A percentile compares a stretch with the other conserved stretches of the same genome.
These are phyloP conservation scores for Spea multiplicata DNA, from an alignment of 2,113 vertebrate genomes.

Conservation along the genomic window DNA sequence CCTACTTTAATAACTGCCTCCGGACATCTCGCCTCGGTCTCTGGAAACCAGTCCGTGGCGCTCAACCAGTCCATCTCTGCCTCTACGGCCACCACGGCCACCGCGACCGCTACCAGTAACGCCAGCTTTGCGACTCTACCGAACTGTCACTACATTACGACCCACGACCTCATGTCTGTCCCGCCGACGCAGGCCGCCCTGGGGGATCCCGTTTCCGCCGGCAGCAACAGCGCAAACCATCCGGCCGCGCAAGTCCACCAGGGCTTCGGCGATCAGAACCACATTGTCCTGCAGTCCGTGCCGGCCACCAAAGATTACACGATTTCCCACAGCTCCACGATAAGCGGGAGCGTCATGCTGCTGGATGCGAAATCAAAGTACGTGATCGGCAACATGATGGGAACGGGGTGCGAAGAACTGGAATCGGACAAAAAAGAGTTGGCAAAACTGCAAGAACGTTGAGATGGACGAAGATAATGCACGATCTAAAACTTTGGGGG, in stretches of 20 bases:
- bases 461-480: slow-evolving; percentile 95
- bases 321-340: slow-evolving; percentile 77
- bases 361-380: slow-evolving; percentile 79
- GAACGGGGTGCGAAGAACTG: slow-evolving; percentile 87
- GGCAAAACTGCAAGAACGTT: slow-evolving; percentile 96
- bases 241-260: slow-evolving; percentile 65
- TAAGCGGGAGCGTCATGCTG: slow-evolving; percentile 65
- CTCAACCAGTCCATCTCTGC: slow-evolving; percentile 65
- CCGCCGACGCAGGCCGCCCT: slow-evolving; percentile 64
- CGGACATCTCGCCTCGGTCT: slow-evolving; percentile 66
- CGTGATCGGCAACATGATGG: slow-evolving; percentile 80
- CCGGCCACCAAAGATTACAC: slow-evolving; percentile 80
- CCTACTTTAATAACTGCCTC: slow-evolving; percentile 68
- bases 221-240: slow-evolving; percentile 62
- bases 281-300: slow-evolving; percentile 76
- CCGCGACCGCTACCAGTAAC: slow-evolving; percentile 79
- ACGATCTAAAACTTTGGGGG: slow-evolving; percentile 71
- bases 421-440: slow-evolving; percentile 93
- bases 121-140: slow-evolving; percentile 75
- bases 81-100: slow-evolving; percentile 73
- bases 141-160: slow-evolving; percentile 72
- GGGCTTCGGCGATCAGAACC: slow-evolving; percentile 73
- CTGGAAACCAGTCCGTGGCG: slow-evolving; percentile 37
- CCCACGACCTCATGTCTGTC: slow-evolving; percentile 72
- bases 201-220: slow-evolving; percentile 60